phyloP scores from a whole-genome alignment of 1,140 invertebrate species.

The Drosophila azteca region DNA sequence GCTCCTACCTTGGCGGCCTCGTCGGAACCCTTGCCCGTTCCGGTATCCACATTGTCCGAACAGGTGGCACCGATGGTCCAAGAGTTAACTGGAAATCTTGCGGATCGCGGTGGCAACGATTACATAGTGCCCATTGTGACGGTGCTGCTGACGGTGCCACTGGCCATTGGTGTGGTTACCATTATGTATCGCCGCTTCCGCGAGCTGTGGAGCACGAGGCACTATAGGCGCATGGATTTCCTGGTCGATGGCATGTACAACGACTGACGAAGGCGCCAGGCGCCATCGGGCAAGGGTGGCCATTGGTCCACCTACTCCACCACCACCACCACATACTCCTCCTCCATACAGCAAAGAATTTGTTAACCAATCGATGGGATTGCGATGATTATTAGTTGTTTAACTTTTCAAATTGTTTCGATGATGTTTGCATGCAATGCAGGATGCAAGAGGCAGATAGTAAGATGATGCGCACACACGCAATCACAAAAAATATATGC shows the following conservation, averaged over 20 bases:
- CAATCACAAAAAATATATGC: not conserved
- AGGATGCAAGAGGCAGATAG: constrained; percentile 27
- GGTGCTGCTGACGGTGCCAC: constrained; percentile 84
- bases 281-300: constrained; percentile 15
- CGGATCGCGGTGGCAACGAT: constrained; percentile 71
- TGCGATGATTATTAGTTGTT: constrained; percentile 59
- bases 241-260: constrained; percentile 89
- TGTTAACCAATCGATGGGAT: constrained; percentile 17
- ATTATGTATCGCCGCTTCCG: constrained; percentile 85
- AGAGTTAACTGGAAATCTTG: constrained; percentile 54
- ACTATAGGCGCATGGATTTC: constrained; percentile 88
- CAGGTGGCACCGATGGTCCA: constrained; percentile 53
- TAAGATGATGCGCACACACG: constrained; percentile 28
- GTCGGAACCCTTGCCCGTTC: not conserved
- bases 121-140: constrained; percentile 85
- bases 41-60: constrained; percentile 10
- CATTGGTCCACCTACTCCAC: constrained; percentile 19
- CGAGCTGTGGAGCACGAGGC: constrained; percentile 87
- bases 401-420: constrained; percentile 29
- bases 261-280: constrained; percentile 83
- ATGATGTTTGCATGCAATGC: constrained; percentile 56
- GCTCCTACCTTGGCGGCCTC: not conserved
- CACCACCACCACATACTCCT: constrained; percentile 8
- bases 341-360: constrained; percentile 32
- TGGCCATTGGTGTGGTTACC: constrained; percentile 84